Conservation (phyloP, 2,888 invertebrate genomes). For the Cerastis leucographa region DNA sequence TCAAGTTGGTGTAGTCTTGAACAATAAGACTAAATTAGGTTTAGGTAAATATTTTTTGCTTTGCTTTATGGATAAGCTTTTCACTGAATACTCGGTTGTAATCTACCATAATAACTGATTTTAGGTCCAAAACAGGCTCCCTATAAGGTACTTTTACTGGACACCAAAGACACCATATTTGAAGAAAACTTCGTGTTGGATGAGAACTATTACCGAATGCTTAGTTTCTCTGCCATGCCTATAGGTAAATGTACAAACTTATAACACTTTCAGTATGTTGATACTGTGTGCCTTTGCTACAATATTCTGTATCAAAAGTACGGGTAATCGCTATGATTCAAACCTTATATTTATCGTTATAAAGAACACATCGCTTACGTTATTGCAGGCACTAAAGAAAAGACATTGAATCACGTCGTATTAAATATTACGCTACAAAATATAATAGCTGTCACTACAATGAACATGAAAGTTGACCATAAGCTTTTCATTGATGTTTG, state of each 20-base stretch:
- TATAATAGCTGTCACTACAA: slow-evolving; percentile 93
- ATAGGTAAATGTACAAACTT: slow-evolving; percentile 80
- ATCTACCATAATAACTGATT: slow-evolving; percentile 11
- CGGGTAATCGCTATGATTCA: neutral
- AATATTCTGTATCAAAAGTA: neutral
- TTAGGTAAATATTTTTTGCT: neutral
- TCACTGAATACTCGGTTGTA: neutral
- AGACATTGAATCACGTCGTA: slow-evolving; percentile 92
- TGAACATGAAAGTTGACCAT: slow-evolving; percentile 93
- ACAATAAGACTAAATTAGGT: slow-evolving; percentile 69
- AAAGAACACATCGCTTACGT: neutral
- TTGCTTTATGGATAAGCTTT: neutral
- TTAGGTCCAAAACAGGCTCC: slow-evolving; percentile 85
- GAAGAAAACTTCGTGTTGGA: slow-evolving; percentile 87
- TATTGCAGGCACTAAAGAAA: slow-evolving; percentile 89
- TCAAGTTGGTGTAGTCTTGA: slow-evolving; percentile 93
- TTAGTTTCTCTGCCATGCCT: slow-evolving; percentile 91
- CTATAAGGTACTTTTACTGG: slow-evolving; percentile 92
- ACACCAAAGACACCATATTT: slow-evolving; percentile 88
- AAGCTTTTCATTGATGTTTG: slow-evolving; percentile 92
- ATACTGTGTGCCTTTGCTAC: neutral
- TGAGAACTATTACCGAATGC: slow-evolving; percentile 93
- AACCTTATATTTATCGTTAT: neutral
- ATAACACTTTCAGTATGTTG: neutral
- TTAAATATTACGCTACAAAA: slow-evolving; percentile 92